Percentiles rank a stretch among this genome's conserved stretches.
Evolutionary conservation across 2,888 invertebrate genomes (phyloP).

Genomic region (Gymnosoma rotundatum): DNA sequence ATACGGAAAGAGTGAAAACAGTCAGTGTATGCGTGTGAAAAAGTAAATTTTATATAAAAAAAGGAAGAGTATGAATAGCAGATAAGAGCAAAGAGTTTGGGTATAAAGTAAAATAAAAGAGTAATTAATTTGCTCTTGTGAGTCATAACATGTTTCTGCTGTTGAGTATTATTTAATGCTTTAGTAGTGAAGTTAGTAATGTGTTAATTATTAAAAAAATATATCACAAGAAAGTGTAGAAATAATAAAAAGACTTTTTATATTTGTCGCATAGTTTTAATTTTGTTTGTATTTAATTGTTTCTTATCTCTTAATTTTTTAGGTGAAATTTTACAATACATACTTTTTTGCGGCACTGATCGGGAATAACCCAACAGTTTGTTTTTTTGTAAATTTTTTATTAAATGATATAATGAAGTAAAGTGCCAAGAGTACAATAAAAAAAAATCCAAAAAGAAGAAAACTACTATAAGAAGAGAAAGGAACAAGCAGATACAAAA

Average conservation of each 20-base stretch:
- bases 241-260: constrained; percentile 39
- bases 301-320: constrained; percentile 60
- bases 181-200: constrained; percentile 57
- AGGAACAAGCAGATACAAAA: constrained; percentile 52
- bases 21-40: constrained; percentile 33
- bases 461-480: constrained; percentile 64
- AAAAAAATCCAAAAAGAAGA: constrained; percentile 37
- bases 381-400: constrained; percentile 19
- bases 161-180: constrained; percentile 46
- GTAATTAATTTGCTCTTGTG: constrained; percentile 58
- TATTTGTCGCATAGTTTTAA: constrained; percentile 10
- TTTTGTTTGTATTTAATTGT: constrained; percentile 34
- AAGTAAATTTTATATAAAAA: constrained; percentile 34
- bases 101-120: constrained; percentile 24
- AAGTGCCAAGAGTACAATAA: constrained; percentile 60
- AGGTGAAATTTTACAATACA: constrained; percentile 61
- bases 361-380: constrained; percentile 36
- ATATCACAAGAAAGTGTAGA: constrained; percentile 20
- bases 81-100: constrained; percentile 52
- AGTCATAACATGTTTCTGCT: constrained; percentile 54
- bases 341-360: constrained; percentile 57
- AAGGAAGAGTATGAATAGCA: background rate
- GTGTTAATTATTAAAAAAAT: constrained; percentile 48
- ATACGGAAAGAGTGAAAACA: background rate
- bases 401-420: constrained; percentile 31